phyloP scores from a whole-genome alignment of 2,797 vertebrate species.

The Pipistrellus pipistrellus region DNA sequence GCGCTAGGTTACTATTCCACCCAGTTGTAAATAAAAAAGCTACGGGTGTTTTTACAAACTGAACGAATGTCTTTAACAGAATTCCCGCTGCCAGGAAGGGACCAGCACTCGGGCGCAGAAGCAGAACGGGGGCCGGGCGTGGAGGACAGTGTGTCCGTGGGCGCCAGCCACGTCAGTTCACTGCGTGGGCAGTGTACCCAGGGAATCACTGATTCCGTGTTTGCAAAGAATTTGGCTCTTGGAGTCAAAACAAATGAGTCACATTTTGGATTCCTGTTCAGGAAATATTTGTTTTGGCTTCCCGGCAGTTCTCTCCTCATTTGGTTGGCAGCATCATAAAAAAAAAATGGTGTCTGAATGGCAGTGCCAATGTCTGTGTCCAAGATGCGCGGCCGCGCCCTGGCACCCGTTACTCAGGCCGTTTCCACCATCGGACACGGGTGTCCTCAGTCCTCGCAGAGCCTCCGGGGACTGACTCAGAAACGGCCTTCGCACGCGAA shows the following conservation, averaged over 20 bases:
- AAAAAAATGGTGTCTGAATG: neutral
- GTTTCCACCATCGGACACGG: conserved; percentile 91
- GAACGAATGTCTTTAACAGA: neutral
- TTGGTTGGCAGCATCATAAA: neutral
- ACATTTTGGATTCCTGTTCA: conserved; percentile 51
- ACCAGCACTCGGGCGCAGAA: neutral
- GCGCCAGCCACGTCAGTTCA: neutral
- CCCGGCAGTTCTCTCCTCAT: conserved; percentile 42
- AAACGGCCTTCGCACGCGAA: conserved; percentile 83
- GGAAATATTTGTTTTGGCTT: conserved; percentile 59
- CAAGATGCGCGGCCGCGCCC: conserved; percentile 74
- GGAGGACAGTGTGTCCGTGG: accelerated
- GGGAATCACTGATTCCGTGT: neutral
- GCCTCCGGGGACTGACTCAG: conserved; percentile 86
- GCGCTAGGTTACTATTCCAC: neutral
- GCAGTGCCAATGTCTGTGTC: neutral
- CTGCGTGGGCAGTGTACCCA: neutral
- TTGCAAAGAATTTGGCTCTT: conserved; percentile 59
- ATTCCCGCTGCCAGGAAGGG: neutral
- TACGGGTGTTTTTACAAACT: conserved; percentile 3
- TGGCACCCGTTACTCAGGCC: conserved; percentile 90
- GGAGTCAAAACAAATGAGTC: conserved; percentile 70
- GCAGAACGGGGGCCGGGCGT: neutral
- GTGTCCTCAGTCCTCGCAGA: conserved; percentile 92
- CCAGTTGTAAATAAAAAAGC: conserved; percentile 30